These are phyloP conservation scores for Mycogona germanica DNA, from an alignment of 2,888 invertebrate species.

Conservation along the genomic window DNA sequence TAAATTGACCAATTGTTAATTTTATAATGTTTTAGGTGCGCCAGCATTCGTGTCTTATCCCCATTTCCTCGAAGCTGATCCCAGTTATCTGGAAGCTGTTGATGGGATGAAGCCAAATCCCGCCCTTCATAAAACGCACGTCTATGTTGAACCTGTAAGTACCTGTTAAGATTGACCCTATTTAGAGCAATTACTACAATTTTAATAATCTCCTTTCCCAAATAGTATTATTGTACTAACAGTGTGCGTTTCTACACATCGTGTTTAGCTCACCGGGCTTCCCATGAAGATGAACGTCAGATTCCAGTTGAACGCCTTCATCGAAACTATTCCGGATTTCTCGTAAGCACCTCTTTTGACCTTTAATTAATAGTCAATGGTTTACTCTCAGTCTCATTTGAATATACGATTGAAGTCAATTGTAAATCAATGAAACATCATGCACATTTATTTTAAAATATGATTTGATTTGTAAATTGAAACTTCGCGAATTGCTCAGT, in stretches of 20 bases:
- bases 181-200: not conserved
- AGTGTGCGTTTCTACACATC: too few species aligned
- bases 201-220: not conserved
- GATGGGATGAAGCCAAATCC: slow-evolving; percentile 4
- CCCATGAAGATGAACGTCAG: slow-evolving; percentile 3
- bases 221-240: too few species aligned
- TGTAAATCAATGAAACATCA: too few species aligned
- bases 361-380: not conserved
- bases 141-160: slow-evolving; percentile 12
- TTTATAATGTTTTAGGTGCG: slow-evolving; percentile 8
- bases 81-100: slow-evolving; percentile 5
- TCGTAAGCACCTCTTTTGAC: not conserved
- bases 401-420: too few species aligned
- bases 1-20: not conserved
- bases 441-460: not conserved
- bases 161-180: not conserved
- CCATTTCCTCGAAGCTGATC: slow-evolving; percentile 12
- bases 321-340: slow-evolving; percentile 12
- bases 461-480: not conserved
- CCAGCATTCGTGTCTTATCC: slow-evolving; percentile 11
- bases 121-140: not conserved
- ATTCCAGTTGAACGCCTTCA: slow-evolving; percentile 10
- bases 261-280: slow-evolving; percentile 12
- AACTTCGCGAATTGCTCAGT: not conserved
- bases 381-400: too few species aligned